Percentiles rank a stretch among this genome's conserved stretches.
These are phyloP conservation scores for Frieseomelitta varia DNA, from an alignment of 1,140 invertebrate species.

Conservation along the genomic window DNA sequence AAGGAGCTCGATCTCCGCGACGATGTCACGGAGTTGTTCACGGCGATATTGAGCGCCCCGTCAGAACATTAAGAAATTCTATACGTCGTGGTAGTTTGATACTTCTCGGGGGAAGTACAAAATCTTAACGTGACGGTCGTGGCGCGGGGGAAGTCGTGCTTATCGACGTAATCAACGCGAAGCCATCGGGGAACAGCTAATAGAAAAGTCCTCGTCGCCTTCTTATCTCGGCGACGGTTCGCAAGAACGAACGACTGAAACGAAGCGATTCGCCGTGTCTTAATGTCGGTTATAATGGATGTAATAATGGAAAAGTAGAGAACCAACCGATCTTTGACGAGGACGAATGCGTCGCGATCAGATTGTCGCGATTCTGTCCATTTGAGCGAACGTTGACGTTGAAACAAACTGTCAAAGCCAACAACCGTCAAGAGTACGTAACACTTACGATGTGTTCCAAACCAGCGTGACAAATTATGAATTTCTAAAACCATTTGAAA, in stretches of 20 bases:
- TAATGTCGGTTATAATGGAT: too few species aligned
- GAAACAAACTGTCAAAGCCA: background rate
- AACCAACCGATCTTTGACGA: conserved; percentile 22
- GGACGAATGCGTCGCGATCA: background rate
- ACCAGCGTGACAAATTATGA: too few species aligned
- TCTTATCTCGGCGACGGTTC: background rate
- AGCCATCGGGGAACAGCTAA: conserved; percentile 3
- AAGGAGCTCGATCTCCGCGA: background rate
- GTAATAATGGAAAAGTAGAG: background rate
- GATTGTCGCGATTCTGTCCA: background rate
- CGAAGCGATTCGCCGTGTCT: background rate
- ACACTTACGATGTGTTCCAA: too few species aligned
- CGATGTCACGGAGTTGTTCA: background rate
- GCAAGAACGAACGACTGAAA: background rate
- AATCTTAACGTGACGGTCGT: background rate
- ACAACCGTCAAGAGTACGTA: too few species aligned
- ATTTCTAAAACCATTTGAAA: too few species aligned
- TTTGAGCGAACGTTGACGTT: background rate
- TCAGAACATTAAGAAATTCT: background rate
- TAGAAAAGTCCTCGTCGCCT: background rate
- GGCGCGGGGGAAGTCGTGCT: background rate
- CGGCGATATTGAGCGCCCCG: too few species aligned
- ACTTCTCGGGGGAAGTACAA: background rate
- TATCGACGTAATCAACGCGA: conserved; percentile 32
- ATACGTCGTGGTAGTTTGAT: background rate